These are phyloP conservation scores for Siniperca undulata DNA, from an alignment of 2,797 vertebrate genomes.

Conservation along the genomic window DNA sequence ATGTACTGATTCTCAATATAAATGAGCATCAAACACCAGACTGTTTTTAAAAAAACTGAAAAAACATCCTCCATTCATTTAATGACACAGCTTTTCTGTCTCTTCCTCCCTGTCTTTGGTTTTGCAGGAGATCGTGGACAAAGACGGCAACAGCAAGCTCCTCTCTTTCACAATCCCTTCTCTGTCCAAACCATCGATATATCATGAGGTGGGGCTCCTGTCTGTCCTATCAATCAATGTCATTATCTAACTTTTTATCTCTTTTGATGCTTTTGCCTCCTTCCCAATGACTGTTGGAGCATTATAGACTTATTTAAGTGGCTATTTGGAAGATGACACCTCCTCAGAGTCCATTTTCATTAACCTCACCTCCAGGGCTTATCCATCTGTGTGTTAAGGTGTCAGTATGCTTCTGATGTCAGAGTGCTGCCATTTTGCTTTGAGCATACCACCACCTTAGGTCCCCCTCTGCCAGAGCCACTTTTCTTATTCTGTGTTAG, in stretches of 20 bases:
- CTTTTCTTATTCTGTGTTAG: neutral
- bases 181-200: conserved; percentile 97
- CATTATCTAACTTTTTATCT: neutral
- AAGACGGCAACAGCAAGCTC: conserved; percentile 98
- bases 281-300: neutral
- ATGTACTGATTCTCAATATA: neutral
- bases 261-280: neutral
- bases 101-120: conserved; percentile 23
- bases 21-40: neutral
- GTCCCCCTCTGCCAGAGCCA: neutral
- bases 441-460: neutral
- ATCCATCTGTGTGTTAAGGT: conserved; percentile 2
- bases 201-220: conserved; percentile 92
- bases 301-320: conserved; percentile 9
- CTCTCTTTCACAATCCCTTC: conserved; percentile 98
- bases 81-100: conserved; percentile 20
- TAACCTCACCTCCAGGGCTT: conserved; percentile 23
- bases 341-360: conserved; percentile 37
- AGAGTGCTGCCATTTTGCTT: neutral
- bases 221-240: neutral
- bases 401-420: neutral
- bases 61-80: neutral
- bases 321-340: conserved; percentile 31
- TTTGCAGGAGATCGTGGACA: conserved; percentile 97
- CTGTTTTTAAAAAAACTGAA: neutral